phyloP scores from a whole-genome alignment of 2,797 vertebrate species.

The Leptodactylus fallax region DNA sequence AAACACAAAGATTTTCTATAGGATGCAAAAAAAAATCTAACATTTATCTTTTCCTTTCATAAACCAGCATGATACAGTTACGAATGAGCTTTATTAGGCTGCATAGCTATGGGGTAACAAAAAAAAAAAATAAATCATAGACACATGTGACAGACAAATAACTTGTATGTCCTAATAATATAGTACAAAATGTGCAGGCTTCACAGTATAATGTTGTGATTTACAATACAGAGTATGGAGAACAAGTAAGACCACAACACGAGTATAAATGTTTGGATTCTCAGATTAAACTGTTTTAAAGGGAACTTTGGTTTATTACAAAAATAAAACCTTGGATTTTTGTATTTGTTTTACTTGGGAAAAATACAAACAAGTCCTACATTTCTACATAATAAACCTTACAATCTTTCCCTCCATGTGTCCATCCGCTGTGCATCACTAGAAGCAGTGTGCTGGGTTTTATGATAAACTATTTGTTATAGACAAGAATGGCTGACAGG shows the following conservation, averaged over 20 bases:
- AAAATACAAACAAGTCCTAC: constrained; percentile 32
- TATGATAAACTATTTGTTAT: constrained; percentile 49
- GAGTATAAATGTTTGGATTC: constrained; percentile 44
- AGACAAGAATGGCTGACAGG: constrained; percentile 42
- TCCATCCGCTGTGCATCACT: constrained; percentile 36
- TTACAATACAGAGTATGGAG: constrained; percentile 51
- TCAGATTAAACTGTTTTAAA: constrained; percentile 67
- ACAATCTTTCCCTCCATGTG: constrained; percentile 32
- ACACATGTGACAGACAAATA: constrained; percentile 65
- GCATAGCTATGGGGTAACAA: constrained; percentile 71
- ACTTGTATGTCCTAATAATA: constrained; percentile 63
- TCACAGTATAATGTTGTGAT: constrained; percentile 75
- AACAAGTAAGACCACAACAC: constrained; percentile 37
- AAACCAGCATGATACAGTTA: constrained; percentile 65
- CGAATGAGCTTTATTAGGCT: constrained; percentile 74
- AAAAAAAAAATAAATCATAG: constrained; percentile 68
- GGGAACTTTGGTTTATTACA: constrained; percentile 70
- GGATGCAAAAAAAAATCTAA: background rate
- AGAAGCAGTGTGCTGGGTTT: constrained; percentile 57
- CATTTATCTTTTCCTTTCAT: background rate
- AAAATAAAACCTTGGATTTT: constrained; percentile 30
- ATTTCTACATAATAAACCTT: constrained; percentile 45
- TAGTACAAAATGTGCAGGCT: constrained; percentile 66
- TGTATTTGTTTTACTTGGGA: constrained; percentile 21
- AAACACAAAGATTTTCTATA: too few species aligned